These are phyloP conservation scores for Diploptera punctata DNA, from an alignment of 2,888 invertebrate species.

Conservation along the genomic window DNA sequence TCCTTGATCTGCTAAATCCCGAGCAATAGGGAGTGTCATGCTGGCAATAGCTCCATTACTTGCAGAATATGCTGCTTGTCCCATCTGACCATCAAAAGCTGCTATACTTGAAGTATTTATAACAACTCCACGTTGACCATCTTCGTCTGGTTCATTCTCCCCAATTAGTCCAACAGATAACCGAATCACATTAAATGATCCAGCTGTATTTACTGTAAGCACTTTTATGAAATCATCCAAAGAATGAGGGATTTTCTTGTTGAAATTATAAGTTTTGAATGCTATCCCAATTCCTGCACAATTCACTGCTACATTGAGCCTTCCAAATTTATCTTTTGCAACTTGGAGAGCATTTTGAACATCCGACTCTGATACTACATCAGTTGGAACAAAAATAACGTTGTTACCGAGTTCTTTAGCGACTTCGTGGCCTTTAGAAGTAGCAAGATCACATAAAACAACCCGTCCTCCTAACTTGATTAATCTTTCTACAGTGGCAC, in stretches of 20 bases:
- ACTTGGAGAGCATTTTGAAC: conserved; percentile 73
- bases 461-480: conserved; percentile 84
- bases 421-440: conserved; percentile 80
- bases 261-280: conserved; percentile 87
- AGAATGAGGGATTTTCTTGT: conserved; percentile 74
- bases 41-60: too few species aligned
- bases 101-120: conserved; percentile 96
- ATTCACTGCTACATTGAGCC: conserved; percentile 86
- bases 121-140: conserved; percentile 92
- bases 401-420: conserved; percentile 75
- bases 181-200: conserved; percentile 93
- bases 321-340: conserved; percentile 81
- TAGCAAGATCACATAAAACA: conserved; percentile 86
- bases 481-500: conserved; percentile 87
- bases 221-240: conserved; percentile 79
- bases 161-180: conserved; percentile 83
- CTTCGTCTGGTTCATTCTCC: conserved; percentile 78
- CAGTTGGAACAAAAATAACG: conserved; percentile 79
- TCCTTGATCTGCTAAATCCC: conserved; percentile 83
- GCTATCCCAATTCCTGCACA: conserved; percentile 94
- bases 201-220: conserved; percentile 82
- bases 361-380: conserved; percentile 87
- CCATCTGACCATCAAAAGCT: conserved; percentile 95
- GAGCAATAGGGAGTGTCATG: conserved; percentile 95
- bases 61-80: conserved; percentile 92